A percentile compares a stretch with the other conserved stretches of the same genome.
Conservation (phyloP, 2,888 invertebrate genomes). For the Buathra laborator region DNA sequence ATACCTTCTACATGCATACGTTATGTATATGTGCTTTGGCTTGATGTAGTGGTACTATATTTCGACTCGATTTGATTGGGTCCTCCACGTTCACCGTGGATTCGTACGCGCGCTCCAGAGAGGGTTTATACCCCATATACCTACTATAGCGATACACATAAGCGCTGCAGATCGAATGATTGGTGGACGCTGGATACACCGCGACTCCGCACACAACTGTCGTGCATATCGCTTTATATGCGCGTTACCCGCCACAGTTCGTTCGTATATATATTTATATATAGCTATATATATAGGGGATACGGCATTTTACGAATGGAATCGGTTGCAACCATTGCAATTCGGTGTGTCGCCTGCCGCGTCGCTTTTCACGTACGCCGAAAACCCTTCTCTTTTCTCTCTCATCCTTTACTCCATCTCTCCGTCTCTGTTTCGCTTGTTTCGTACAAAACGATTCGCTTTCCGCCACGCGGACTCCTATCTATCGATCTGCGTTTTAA, state of each 20-base stretch:
- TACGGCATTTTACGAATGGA: constrained; percentile 52
- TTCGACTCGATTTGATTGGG: constrained; percentile 50
- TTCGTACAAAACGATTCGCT: constrained; percentile 64
- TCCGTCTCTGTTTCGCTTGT: constrained; percentile 35
- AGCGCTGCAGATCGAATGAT: constrained; percentile 54
- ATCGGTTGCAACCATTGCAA: constrained; percentile 61
- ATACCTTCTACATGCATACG: too few species aligned
- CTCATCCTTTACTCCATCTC: background rate
- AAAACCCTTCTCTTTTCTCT: constrained; percentile 22
- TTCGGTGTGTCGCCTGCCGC: constrained; percentile 45
- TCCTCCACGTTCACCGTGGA: constrained; percentile 19
- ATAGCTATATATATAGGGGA: background rate
- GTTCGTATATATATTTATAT: constrained; percentile 15
- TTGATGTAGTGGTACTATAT: constrained; percentile 34
- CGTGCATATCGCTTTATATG: constrained; percentile 51
- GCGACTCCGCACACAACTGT: constrained; percentile 33
- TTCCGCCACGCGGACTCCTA: constrained; percentile 59
- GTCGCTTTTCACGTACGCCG: constrained; percentile 54
- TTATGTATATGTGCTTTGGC: constrained; percentile 3
- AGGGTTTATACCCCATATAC: constrained; percentile 43
- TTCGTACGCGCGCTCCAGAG: constrained; percentile 15
- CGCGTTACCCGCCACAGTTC: constrained; percentile 40
- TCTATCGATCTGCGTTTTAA: constrained; percentile 78
- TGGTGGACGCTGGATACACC: constrained; percentile 55
- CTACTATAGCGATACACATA: constrained; percentile 16